phyloP scores from a whole-genome alignment of 2,797 vertebrate genomes.

The Parotocinclus haroldoi region DNA sequence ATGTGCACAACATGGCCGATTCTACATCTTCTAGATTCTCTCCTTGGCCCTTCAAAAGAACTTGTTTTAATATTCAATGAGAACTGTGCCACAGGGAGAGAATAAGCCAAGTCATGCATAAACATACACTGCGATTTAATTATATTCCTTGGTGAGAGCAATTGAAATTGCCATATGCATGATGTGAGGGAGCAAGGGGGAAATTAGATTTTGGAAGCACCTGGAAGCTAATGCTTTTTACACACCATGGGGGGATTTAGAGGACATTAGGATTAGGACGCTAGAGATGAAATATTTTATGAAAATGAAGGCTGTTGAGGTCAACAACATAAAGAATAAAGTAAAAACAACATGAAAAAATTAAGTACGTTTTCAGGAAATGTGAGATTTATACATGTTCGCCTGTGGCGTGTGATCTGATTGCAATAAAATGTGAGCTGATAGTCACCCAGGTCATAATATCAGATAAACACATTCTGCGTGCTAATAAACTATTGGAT shows the following conservation, averaged over 20 bases:
- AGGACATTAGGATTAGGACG: conserved; percentile 22
- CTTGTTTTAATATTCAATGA: conserved; percentile 39
- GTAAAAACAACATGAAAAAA: no score
- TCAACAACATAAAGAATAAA: conserved; percentile 16
- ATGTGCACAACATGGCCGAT: not conserved
- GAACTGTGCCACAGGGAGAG: conserved; percentile 27
- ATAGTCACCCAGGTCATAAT: no score
- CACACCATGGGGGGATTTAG: conserved; percentile 25
- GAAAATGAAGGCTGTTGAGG: conserved; percentile 20
- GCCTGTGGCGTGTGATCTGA: no score
- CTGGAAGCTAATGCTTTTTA: conserved; percentile 42
- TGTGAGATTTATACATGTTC: not conserved
- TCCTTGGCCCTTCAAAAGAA: conserved; percentile 31
- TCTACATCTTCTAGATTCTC: conserved; percentile 26
- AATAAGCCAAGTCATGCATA: conserved; percentile 45
- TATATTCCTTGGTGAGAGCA: conserved; percentile 35
- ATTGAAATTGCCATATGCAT: conserved; percentile 48
- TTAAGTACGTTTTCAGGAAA: not conserved
- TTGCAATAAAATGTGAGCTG: no score
- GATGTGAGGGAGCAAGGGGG: conserved; percentile 19
- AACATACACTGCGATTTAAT: conserved; percentile 49
- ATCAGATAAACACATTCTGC: no score
- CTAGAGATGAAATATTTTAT: conserved; percentile 24
- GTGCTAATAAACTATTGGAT: no score
- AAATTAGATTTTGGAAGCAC: conserved; percentile 46